phyloP scores from a whole-genome alignment of 2,888 invertebrate species.

The Brenthis hecate region DNA sequence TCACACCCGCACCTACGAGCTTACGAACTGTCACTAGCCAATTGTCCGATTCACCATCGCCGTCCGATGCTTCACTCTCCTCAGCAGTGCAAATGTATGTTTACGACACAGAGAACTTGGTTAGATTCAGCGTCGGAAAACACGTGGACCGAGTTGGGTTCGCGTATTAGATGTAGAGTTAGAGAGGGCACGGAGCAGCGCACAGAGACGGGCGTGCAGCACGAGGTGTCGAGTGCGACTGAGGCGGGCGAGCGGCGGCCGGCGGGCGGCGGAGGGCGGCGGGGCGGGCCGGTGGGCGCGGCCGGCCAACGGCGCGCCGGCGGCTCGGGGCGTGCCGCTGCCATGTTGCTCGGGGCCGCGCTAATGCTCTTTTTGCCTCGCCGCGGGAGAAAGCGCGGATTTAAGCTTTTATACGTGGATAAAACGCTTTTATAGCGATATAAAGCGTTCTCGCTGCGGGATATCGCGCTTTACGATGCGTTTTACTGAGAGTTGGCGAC shows the following conservation, averaged over 20 bases:
- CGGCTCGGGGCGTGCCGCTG: slow-evolving; percentile 70
- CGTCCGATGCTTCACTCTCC: slow-evolving; percentile 17
- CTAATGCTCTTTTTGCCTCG: slow-evolving; percentile 79
- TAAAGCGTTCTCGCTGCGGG: slow-evolving; percentile 80
- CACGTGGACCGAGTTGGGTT: slow-evolving; percentile 17
- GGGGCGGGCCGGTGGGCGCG: slow-evolving; percentile 50
- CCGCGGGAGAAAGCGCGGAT: slow-evolving; percentile 80
- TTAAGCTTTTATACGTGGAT: slow-evolving; percentile 82
- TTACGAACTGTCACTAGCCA: slow-evolving; percentile 27
- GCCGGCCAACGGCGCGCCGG: slow-evolving; percentile 44
- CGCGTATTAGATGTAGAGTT: slow-evolving; percentile 17
- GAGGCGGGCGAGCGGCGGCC: slow-evolving; percentile 36
- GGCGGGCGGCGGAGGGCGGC: slow-evolving; percentile 50
- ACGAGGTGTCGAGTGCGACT: slow-evolving; percentile 34
- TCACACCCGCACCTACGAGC: slow-evolving; percentile 42
- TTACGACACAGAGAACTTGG: slow-evolving; percentile 21
- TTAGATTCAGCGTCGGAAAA: background rate
- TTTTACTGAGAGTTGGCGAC: slow-evolving; percentile 79
- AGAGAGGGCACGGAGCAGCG: background rate
- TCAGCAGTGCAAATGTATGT: slow-evolving; percentile 17
- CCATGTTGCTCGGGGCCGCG: slow-evolving; percentile 67
- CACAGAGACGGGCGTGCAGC: slow-evolving; percentile 26
- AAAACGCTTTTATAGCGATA: slow-evolving; percentile 82
- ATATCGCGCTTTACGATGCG: slow-evolving; percentile 78
- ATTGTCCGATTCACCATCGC: slow-evolving; percentile 27